Conservation (phyloP, 2,888 invertebrate species). For the Stenodera caucasica region DNA sequence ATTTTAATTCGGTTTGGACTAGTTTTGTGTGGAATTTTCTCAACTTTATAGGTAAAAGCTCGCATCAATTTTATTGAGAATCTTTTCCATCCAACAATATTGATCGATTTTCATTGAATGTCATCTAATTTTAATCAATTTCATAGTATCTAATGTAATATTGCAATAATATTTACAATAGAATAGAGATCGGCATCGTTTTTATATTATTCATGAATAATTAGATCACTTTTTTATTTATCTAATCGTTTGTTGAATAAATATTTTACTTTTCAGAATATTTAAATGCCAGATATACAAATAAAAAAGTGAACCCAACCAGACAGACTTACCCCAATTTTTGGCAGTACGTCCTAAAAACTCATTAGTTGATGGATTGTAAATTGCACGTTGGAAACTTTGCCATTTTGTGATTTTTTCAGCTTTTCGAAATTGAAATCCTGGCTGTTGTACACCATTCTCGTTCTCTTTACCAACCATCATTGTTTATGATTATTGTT, state of each 20-base stretch:
- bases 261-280: neutral
- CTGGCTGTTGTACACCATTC: constrained; percentile 44
- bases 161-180: neutral
- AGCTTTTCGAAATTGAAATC: constrained; percentile 42
- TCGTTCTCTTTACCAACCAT: constrained; percentile 42
- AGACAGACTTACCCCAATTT: constrained; percentile 45
- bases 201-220: too few relatives aligned
- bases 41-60: constrained; percentile 18
- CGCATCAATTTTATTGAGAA: neutral
- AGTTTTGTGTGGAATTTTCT: constrained; percentile 26
- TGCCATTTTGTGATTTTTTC: constrained; percentile 43
- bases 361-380: constrained; percentile 43
- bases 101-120: neutral
- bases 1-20: constrained; percentile 29
- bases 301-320: too few relatives aligned
- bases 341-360: constrained; percentile 46
- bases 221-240: too few relatives aligned
- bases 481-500: too few relatives aligned
- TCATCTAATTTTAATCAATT: neutral
- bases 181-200: too few relatives aligned
- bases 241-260: neutral
- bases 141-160: too few relatives aligned
- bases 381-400: constrained; percentile 40
- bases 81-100: neutral
- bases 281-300: too few relatives aligned